Base-by-base conservation (phyloP, 1,140 invertebrate genomes). In the Ylistrum balloti region DNA sequence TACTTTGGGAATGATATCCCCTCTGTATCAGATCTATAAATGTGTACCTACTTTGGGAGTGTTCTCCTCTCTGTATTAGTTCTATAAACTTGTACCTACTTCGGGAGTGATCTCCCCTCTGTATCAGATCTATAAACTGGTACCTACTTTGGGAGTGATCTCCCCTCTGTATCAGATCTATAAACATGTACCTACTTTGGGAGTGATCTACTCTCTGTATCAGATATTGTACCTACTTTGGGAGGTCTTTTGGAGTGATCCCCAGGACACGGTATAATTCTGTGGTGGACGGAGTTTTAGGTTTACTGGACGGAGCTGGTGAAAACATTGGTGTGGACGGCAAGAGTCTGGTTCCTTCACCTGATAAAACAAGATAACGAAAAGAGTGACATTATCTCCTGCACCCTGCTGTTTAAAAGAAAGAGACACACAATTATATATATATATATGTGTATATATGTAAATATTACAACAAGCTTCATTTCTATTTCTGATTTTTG, bases 311-410 rank as follows among this genome's bases (percentile, higher is more conserved):
- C 0, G 92, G 94, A 0, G 94, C 93, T 11, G 94, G 94, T 17
- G 95, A 95, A 85, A 94, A 95, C 35, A 93, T 87, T 15, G 95
- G 95, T 5, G 94, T 95, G 85, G 94, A 94, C 22, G 95, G 95
- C 13, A 95, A 88, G 3, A 95, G 91, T 15, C 94, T 88, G 33
- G 91, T 85, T 20, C 88, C 89, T 85, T 92, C 92, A 88, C 85
- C 90, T 90, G 28, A n/a, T 22, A 41, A 86, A 10, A 88, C 5
- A 20, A 13, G 56, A 28, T 56, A 56, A 20, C 9, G 45, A 17
- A 56, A 7, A 56, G 45, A 56, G 13, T n/a, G n/a, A n/a, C n/a
- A n/a, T n/a, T n/a, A n/a, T n/a, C n/a, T n/a, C n/a, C n/a, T n/a
- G n/a, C n/a, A n/a, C n/a, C n/a, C n/a, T n/a, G n/a, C n/a, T n/a